Conservation (phyloP, 2,113 vertebrate species). For the Boulengeromyrus knoepffleri region DNA sequence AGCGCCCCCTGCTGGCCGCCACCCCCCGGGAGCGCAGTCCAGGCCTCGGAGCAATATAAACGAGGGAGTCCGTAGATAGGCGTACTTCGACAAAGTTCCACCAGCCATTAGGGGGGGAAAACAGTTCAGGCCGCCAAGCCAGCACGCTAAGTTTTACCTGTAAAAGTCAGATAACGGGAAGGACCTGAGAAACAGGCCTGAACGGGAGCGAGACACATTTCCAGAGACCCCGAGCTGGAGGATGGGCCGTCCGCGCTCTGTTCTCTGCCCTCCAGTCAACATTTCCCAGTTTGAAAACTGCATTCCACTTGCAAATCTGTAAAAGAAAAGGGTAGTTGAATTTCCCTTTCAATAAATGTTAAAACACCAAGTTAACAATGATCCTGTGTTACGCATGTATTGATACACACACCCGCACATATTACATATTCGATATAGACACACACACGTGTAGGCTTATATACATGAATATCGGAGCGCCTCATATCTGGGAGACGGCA, state of each 20-base stretch:
- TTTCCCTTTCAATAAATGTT: background rate
- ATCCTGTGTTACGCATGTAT: background rate
- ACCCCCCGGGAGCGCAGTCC: background rate
- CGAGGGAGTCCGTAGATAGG: background rate
- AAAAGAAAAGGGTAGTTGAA: background rate
- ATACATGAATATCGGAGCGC: background rate
- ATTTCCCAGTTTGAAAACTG: background rate
- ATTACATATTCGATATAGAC: background rate
- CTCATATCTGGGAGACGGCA: background rate
- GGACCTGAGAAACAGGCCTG: background rate
- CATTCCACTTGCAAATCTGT: background rate
- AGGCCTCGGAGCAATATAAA: background rate
- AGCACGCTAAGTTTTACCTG: background rate
- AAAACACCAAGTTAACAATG: background rate
- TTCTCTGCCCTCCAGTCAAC: background rate
- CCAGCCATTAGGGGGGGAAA: background rate
- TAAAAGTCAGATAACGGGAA: background rate
- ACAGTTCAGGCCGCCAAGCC: background rate
- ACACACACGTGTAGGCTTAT: background rate
- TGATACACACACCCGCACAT: background rate
- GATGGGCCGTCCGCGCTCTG: background rate
- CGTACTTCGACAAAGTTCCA: background rate
- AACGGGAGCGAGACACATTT: background rate
- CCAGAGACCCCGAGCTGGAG: background rate
- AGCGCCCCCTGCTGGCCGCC: background rate